Percentiles rank a stretch among this genome's conserved stretches.
phyloP scores from a whole-genome alignment of 2,797 vertebrate genomes.

The Clarias laeviceps region DNA sequence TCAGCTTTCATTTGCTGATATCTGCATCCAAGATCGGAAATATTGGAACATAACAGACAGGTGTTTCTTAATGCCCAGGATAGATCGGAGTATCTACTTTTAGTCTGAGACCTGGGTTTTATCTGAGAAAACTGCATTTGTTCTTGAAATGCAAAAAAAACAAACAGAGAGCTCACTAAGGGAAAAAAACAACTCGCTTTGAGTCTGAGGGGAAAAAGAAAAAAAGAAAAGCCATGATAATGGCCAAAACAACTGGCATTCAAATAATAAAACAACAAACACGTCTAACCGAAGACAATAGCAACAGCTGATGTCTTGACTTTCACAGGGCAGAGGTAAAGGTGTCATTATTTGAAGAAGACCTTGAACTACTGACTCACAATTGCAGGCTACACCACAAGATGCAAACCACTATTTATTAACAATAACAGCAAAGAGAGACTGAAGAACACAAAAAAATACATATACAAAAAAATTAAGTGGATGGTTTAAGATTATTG shows the following conservation, averaged over 20 bases:
- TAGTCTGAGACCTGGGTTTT: background rate
- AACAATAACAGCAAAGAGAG: background rate
- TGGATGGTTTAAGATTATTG: too few species aligned
- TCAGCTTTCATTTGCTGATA: background rate
- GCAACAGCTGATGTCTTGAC: background rate
- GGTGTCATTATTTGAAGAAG: background rate
- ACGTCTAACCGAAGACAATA: background rate
- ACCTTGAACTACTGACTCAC: background rate
- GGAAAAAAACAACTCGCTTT: background rate
- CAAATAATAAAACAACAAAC: background rate
- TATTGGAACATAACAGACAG: background rate
- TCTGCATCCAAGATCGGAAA: background rate
- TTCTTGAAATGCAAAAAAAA: conserved; percentile 1
- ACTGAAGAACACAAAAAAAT: background rate
- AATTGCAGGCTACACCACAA: background rate
- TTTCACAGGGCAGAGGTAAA: background rate
- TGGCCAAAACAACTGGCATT: background rate
- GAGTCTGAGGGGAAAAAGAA: background rate
- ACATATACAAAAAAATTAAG: background rate
- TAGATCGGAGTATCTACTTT: background rate
- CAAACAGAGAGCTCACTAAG: background rate
- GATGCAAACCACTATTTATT: background rate
- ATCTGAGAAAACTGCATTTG: background rate
- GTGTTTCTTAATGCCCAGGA: background rate
- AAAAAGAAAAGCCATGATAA: background rate